Conservation (phyloP, 37 sponge, comb jelly and placozoan genomes). For the Lycopodina hypogea region DNA sequence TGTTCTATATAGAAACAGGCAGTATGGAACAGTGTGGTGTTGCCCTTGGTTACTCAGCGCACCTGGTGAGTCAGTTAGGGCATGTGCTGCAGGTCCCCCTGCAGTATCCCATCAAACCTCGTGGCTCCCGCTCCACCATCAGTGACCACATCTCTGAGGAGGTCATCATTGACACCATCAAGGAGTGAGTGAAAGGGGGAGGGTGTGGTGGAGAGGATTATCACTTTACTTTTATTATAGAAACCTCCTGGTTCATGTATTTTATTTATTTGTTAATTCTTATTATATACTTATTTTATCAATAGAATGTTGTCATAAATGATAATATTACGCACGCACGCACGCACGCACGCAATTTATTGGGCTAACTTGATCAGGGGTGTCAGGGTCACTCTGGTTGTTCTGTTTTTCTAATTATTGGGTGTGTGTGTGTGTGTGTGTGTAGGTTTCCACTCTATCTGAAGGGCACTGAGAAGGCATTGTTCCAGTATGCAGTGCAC, state of each 20-base stretch:
- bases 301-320: too few relatives aligned
- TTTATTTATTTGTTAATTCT: not conserved
- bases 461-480: constrained; percentile 44
- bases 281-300: too few relatives aligned
- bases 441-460: constrained; percentile 61
- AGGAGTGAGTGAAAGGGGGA: constrained; percentile 30
- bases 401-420: too few relatives aligned
- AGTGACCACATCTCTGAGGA: constrained; percentile 50
- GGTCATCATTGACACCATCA: constrained; percentile 38
- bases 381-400: too few relatives aligned
- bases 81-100: constrained; percentile 40
- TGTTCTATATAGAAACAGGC: constrained; percentile 20
- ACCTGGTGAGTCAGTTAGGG: constrained; percentile 43
- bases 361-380: too few relatives aligned
- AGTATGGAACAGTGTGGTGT: constrained; percentile 50
- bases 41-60: constrained; percentile 61
- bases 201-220: not conserved
- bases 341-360: too few relatives aligned
- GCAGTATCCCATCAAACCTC: constrained; percentile 42
- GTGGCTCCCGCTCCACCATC: constrained; percentile 44
- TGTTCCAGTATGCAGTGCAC: constrained; percentile 52
- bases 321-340: too few relatives aligned
- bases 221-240: too few relatives aligned
- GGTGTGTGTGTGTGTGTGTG: not conserved
- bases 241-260: not conserved